Base-by-base conservation (phyloP, 2,888 invertebrate species). In the Orchestes rusci region DNA sequence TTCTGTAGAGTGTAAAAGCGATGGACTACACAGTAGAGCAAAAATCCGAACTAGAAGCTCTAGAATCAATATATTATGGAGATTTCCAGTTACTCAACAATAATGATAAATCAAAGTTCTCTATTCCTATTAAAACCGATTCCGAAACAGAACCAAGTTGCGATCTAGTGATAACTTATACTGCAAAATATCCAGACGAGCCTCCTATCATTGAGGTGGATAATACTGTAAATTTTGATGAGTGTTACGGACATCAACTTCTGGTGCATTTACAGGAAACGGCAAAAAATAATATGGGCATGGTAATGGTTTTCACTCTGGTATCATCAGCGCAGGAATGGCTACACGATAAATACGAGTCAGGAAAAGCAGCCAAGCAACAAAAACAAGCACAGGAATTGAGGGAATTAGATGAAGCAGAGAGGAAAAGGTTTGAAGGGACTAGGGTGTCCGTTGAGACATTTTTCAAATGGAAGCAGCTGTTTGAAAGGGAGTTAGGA, bases 271-370 rank as follows among this genome's bases (percentile, higher is more conserved):
- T 91, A 55, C 62, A 72, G n/a, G n/a, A n/a, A n/a, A n/a, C n/a
- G 50, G 37, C 84, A 43, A 74, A 82, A 52, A 91, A 92, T 63
- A 95, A 93, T 70, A 63, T 96, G 39, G 97, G 97, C 2, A 95
- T 92, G 87, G 96, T 92, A 28, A 95, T 97, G 94, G 80, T 96
- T 30, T 97, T 96, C 66, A 93, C 93, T 16, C 68, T 97, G 57
- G 94, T 96, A 7, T 91, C 93, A 28, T 82, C 88, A 16, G 87
- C 91, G 3, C 90, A 93, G 63, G 95, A 96, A 67, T 91, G 91
- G 86, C 72, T 96, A 2, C 91, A 90, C 68, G 78, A 79, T 38
- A 81, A 83, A 57, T 88, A 86, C 79, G 94, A 94, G 63, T 75
- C 76, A 27, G 74, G 82, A 33, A 84, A 84, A 59, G 79, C 80